Evolutionary conservation across 2,888 invertebrate species (phyloP), one percentile per base, ranked within the genome.

Genomic region (Eupithecia insigniata): DNA sequence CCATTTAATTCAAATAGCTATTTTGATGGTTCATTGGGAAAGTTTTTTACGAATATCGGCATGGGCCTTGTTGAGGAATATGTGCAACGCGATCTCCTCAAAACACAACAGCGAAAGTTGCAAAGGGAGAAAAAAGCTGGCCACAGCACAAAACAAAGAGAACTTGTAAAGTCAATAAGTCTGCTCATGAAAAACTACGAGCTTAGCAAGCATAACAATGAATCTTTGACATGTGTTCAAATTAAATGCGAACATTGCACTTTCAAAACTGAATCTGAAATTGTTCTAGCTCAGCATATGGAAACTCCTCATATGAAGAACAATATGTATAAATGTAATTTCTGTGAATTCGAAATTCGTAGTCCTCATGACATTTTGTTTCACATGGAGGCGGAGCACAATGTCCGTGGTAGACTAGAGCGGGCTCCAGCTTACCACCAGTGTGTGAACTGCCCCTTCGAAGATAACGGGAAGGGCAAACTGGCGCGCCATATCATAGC

Each of bases 261-360:
- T 90, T 98, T 98, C 92, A 97, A 97, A 91, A 97, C 98, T 0
- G 98, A 98, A 87, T 98, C 98, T 1, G 93, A 95, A 16, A 90
- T 98, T 78, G 97, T 96, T 22, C 96, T 98, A 96, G 96, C 97
- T 32, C 96, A 97, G 87, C 98, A 98, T 88, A 95, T 98, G 85
- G 98, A 98, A 88, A 98, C 97, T 10, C 98, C 98, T 12, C 98
- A 98, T 86, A 97, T 98, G 97, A 97, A 97, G 80, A 97, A 97
- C 84, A 97, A 97, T 84, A 95, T 97, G 67, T 97, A 97, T 90
- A 96, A 96, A 85, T 99, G 98, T 92, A 97, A 97, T 85, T 97
- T 96, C 87, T 98, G 98, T 92, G 92, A 96, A 34, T 96, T 96
- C 85, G 97, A 97, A 88, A 96, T 98, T 69, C 95, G 97, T 76